Evolutionary conservation across 2,888 invertebrate species (phyloP), one percentile per base, ranked within the genome.

Genomic region (Agrilus cyanescens): DNA sequence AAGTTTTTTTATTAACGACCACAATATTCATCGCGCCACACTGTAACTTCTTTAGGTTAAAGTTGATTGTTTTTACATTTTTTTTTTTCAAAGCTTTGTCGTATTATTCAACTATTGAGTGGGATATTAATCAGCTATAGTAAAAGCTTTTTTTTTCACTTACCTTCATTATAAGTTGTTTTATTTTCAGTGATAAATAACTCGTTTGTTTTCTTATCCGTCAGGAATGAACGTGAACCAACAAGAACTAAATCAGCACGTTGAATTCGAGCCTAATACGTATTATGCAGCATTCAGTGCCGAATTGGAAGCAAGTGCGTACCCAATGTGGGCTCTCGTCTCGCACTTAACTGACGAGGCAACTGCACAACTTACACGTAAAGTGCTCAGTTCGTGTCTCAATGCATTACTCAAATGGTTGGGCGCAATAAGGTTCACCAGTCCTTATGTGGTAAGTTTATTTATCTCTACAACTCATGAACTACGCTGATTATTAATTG

Each of bases 211-310:
- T 14, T 14, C 33, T 14, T 33, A 14, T 33, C n/a, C 15, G 12
- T 10, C 58, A 87, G 90, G 94, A 48, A 96, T 97, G 95, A 96
- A 96, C 70, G 85, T 94, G 39, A 96, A 96, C 71, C 80, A 87
- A 52, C 78, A 94, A 48, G 93, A 95, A 67, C 72, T 89, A 50
- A 82, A 78, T 55, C 84, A 86, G 41, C 96, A 96, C 69, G 85
- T 96, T 12, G 95, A 96, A 71, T 94, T 89, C 71, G 96, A 97
- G 67, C 93, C 94, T 34, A 91, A 90, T 51, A 90, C 93, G 12
- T 97, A 96, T 70, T 96, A 95, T 70, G 93, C 95, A 37, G 94
- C 96, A 25, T 97, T 96, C 71, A 91, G 93, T 47, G 95, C 95
- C 53, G 96, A 97, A 72, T 70, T 96, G 53, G 96, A 97, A 70